Evolutionary conservation across 2,888 invertebrate genomes (phyloP), one percentile per base, ranked within the genome.

Genomic region (Trachelus tabidus): DNA sequence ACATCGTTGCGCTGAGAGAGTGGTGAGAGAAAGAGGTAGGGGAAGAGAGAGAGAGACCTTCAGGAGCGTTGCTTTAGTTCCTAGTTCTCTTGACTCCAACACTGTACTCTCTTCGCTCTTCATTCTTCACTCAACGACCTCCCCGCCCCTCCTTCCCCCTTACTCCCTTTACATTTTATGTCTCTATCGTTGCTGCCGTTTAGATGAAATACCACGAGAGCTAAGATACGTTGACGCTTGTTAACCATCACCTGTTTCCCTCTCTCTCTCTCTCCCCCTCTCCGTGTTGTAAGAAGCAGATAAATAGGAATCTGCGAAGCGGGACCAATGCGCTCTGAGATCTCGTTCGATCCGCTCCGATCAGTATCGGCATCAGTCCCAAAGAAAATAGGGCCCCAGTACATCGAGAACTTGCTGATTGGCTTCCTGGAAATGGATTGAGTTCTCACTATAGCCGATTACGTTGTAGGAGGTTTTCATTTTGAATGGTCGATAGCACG

Each of bases 111-210:
- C 84, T 56, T 56, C 23, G 56, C 23, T 56, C 23, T 56, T 56
- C 56, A 23, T 9, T 71, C 71, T 71, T 23, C 34, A 33, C 71
- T 31, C 71, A 71, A 34, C 71, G 71, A 71, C 30, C 6, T 23
- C 2, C 9, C 9, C 9, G 23, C 15, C 4, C 2, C 35, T 3
- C 35, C 35, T 0, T 0, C 4, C 3, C 40, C 56, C 6, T 23
- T 83, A 85, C 84, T 82, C 85, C 85, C 86, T 85, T 87, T 87
- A 88, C 87, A 85, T 87, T 89, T 89, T 88, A 89, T 89, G 88
- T 88, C 89, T 89, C 86, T 88, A 89, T 89, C 82, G 85, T 83
- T 82, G 81, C 83, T 34, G 83, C 79, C 73, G 81, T 83, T 85
- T 81, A 85, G 84, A 87, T 84, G 84, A 88, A 85, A 84, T 85